These are phyloP conservation scores for Andrena cerasifolii DNA, from an alignment of 1,140 invertebrate species.

Conservation along the genomic window DNA sequence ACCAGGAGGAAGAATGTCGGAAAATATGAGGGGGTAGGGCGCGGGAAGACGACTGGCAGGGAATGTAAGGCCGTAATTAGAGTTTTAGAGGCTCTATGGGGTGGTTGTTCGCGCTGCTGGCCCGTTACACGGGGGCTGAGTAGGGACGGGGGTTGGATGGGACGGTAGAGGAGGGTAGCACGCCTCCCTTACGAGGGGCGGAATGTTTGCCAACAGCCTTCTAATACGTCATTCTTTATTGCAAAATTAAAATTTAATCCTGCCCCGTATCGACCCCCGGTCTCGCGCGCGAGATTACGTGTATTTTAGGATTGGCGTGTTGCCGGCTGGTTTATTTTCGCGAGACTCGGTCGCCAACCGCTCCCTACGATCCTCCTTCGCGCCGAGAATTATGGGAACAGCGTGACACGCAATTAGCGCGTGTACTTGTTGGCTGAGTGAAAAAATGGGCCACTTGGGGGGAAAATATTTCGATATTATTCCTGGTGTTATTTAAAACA, in stretches of 20 bases:
- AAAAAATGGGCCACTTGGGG: neutral
- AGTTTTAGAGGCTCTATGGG: constrained; percentile 74
- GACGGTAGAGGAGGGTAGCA: constrained; percentile 35
- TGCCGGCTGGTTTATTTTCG: constrained; percentile 68
- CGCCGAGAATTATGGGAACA: constrained; percentile 21
- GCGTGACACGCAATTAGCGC: constrained; percentile 27
- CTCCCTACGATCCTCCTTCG: constrained; percentile 1
- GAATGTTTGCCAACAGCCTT: constrained; percentile 73
- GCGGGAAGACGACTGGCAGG: constrained; percentile 36
- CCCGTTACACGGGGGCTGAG: constrained; percentile 31
- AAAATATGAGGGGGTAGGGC: constrained; percentile 61
- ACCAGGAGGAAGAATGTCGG: constrained; percentile 63
- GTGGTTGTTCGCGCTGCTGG: constrained; percentile 66
- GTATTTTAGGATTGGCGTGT: constrained; percentile 73
- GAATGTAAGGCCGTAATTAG: constrained; percentile 79
- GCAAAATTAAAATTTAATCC: constrained; percentile 82
- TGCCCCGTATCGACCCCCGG: constrained; percentile 43
- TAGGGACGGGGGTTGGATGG: constrained; percentile 2
- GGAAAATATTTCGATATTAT: neutral
- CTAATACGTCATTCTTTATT: constrained; percentile 81
- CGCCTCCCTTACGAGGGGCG: constrained; percentile 53
- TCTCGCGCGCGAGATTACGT: constrained; percentile 72
- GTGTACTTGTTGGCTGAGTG: neutral
- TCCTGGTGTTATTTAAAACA: neutral
- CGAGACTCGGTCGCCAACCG: constrained; percentile 22